Percentiles rank a stretch among this genome's conserved stretches.
phyloP scores from a whole-genome alignment of 2,797 vertebrate genomes.

The Chlorospingus flavigularis region DNA sequence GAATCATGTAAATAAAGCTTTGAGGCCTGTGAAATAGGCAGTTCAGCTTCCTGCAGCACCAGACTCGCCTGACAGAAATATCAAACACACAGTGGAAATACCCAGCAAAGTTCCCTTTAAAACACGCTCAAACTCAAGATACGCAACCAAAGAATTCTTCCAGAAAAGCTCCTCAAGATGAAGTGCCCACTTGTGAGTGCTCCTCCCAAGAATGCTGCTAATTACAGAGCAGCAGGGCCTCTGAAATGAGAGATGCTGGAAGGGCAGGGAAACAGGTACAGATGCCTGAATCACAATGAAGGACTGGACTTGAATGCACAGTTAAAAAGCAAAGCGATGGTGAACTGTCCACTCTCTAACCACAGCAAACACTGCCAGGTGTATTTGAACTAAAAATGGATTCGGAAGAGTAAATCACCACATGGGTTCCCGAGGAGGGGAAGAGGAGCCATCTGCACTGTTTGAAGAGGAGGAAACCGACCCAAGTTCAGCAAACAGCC shows the following conservation, averaged over 20 bases:
- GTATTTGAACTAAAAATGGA: not conserved
- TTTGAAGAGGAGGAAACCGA: not conserved
- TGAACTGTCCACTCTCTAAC: not conserved
- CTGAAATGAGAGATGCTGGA: not conserved
- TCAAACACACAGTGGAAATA: not conserved
- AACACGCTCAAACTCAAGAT: not conserved
- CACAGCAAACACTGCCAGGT: not conserved
- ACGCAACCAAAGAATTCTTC: not conserved
- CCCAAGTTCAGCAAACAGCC: not conserved
- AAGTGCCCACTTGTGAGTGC: not conserved
- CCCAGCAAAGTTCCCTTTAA: not conserved
- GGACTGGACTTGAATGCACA: not conserved
- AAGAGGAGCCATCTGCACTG: not conserved
- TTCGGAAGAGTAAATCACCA: not conserved
- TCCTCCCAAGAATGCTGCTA: not conserved
- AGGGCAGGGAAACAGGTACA: not conserved
- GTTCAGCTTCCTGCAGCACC: not conserved
- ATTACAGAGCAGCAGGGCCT: constrained; percentile 36
- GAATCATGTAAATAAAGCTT: not conserved
- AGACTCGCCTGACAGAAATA: not conserved
- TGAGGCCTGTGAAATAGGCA: not conserved
- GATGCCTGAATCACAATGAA: not conserved
- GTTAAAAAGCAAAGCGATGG: not conserved
- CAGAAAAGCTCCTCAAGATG: not conserved
- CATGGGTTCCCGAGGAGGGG: not conserved